Percentiles rank a stretch among this genome's conserved stretches.
These are phyloP conservation scores for Metallyticus violacea DNA, from an alignment of 2,888 invertebrate genomes.

Conservation along the genomic window DNA sequence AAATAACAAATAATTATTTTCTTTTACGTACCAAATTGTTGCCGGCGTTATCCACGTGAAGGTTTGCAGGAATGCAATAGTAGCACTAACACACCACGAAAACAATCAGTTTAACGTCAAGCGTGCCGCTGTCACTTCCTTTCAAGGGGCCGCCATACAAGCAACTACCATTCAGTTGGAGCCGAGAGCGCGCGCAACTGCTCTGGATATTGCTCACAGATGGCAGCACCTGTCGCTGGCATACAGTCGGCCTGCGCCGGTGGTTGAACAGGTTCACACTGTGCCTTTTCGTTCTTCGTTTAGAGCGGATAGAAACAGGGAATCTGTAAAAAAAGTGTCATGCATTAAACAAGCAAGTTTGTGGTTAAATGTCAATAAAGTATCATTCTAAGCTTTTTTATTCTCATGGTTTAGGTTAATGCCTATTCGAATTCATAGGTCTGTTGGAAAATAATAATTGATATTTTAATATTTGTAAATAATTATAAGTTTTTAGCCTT, in stretches of 20 bases:
- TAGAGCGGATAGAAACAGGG: too few relatives aligned
- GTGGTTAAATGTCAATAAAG: too few relatives aligned
- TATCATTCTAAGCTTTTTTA: too few relatives aligned
- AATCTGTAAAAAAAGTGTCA: too few relatives aligned
- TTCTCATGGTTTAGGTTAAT: too few relatives aligned
- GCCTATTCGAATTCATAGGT: too few relatives aligned
- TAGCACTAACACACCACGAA: not conserved
- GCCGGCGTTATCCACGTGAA: not conserved
- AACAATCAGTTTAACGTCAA: not conserved
- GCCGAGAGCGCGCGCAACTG: not conserved
- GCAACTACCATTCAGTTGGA: not conserved
- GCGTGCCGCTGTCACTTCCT: not conserved
- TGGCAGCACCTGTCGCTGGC: not conserved
- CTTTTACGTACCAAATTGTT: not conserved
- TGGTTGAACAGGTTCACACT: not conserved
- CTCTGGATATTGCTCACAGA: not conserved
- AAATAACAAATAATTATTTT: not conserved
- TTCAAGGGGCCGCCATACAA: constrained; percentile 14
- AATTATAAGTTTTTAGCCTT: too few relatives aligned
- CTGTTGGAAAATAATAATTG: too few relatives aligned
- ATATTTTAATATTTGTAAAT: too few relatives aligned
- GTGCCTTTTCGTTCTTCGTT: too few relatives aligned
- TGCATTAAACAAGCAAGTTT: too few relatives aligned
- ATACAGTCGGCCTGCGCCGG: not conserved
- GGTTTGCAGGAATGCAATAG: not conserved